Percentiles rank a stretch among this genome's conserved stretches.
Evolutionary conservation across 2,113 vertebrate genomes (phyloP).

Genomic region (Excalfactoria chinensis): DNA sequence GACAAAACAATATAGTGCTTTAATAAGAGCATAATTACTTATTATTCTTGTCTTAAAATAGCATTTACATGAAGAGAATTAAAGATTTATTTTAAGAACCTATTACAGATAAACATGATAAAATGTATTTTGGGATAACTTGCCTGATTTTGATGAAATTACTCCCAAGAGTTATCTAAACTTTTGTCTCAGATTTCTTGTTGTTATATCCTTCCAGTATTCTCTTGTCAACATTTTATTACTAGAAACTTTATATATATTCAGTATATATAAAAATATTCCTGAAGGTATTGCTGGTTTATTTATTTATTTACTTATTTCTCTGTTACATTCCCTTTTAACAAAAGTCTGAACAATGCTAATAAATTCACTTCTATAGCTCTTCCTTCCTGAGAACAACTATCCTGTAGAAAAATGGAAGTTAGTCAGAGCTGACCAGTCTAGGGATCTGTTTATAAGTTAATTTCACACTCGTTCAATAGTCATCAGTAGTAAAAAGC

Average conservation of each 20-base stretch:
- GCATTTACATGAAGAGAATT: slow-evolving; percentile 48
- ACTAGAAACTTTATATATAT: background rate
- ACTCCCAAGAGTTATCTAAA: background rate
- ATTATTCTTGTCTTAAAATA: slow-evolving; percentile 51
- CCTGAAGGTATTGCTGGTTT: background rate
- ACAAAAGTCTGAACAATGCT: background rate
- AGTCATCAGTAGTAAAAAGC: background rate
- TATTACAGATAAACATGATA: slow-evolving; percentile 46
- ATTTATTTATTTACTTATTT: background rate
- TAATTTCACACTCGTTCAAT: slow-evolving; percentile 30
- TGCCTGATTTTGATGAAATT: slow-evolving; percentile 49
- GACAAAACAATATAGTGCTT: slow-evolving; percentile 35
- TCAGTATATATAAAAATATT: background rate
- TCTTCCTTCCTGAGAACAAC: background rate
- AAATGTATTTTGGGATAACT: slow-evolving; percentile 25
- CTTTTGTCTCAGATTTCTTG: slow-evolving; percentile 9
- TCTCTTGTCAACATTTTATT: background rate
- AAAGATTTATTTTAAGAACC: slow-evolving; percentile 52
- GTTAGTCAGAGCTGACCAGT: background rate
- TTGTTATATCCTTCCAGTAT: background rate
- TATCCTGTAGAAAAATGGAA: background rate
- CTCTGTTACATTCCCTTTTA: background rate
- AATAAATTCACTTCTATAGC: background rate
- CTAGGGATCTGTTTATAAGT: background rate
- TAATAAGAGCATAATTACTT: slow-evolving; percentile 51